Percentiles rank a stretch among this genome's conserved stretches.
Conservation (phyloP, 2,888 invertebrate species). For the Bombylius discolor region DNA sequence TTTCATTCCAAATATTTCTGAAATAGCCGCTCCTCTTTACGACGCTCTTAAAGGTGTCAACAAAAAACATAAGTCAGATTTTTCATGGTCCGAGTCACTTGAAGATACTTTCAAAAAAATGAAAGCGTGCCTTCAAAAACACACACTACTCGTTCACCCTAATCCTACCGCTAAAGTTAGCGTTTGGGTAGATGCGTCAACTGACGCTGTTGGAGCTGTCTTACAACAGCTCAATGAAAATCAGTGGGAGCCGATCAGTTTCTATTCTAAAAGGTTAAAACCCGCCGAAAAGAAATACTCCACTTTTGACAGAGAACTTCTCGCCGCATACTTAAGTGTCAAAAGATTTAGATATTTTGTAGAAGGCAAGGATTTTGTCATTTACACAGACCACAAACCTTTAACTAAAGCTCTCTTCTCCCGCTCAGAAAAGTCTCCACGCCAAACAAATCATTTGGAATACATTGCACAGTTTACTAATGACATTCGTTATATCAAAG, state of each 20-base stretch:
- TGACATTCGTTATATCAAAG: neutral
- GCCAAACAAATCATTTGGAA: neutral
- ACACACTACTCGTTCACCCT: constrained; percentile 1
- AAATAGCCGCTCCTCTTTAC: neutral
- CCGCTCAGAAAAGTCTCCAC: neutral
- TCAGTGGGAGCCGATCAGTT: neutral
- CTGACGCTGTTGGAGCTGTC: neutral
- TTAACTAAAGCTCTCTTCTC: neutral
- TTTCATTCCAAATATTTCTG: neutral
- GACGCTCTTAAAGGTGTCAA: neutral
- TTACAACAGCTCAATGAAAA: neutral
- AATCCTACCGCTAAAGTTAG: constrained; percentile 1
- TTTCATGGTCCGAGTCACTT: neutral
- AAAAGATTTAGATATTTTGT: neutral
- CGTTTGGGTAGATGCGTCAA: constrained; percentile 5
- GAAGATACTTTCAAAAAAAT: neutral
- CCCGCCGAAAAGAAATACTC: constrained; percentile 2
- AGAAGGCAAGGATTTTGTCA: neutral
- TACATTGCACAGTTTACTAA: neutral
- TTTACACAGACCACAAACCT: constrained; percentile 2
- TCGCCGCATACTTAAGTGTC: neutral
- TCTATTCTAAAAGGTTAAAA: neutral
- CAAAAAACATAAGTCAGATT: neutral
- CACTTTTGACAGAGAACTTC: neutral
- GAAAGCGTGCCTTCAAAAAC: neutral